phyloP scores from a whole-genome alignment of 2,113 vertebrate species.

The Melanotaenia duboulayi region DNA sequence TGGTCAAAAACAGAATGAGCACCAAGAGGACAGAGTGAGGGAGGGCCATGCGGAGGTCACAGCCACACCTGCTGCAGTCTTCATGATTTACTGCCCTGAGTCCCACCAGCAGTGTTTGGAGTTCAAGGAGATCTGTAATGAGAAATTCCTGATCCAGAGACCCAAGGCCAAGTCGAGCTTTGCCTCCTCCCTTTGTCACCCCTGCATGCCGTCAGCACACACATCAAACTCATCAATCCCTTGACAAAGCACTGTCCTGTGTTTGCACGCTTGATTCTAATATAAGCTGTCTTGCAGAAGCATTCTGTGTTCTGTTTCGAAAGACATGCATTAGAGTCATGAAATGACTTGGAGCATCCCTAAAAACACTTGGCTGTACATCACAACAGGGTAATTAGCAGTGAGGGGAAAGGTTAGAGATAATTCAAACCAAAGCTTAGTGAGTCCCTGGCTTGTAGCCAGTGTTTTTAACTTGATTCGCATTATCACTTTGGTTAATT shows the following conservation, averaged over 20 bases:
- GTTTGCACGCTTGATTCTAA: not conserved
- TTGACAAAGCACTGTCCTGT: not conserved
- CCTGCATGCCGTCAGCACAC: slow-evolving; percentile 59
- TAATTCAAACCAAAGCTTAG: not conserved
- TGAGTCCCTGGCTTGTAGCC: not conserved
- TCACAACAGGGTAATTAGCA: not conserved
- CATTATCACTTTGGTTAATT: slow-evolving; percentile 47
- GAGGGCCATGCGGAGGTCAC: slow-evolving; percentile 71
- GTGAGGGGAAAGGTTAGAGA: not conserved
- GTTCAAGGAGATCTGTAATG: slow-evolving; percentile 89
- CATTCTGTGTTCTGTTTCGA: not conserved
- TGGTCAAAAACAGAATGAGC: slow-evolving; percentile 21
- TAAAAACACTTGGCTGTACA: not conserved
- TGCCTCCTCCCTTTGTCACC: slow-evolving; percentile 65
- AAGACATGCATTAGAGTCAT: not conserved
- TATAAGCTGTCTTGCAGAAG: not conserved
- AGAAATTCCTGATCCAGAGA: slow-evolving; percentile 86
- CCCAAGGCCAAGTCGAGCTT: slow-evolving; percentile 75
- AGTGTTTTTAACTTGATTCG: slow-evolving; percentile 28
- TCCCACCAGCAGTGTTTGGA: slow-evolving; percentile 62
- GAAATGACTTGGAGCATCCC: not conserved
- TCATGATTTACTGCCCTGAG: slow-evolving; percentile 84
- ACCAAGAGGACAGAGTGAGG: slow-evolving; percentile 23
- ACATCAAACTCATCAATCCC: slow-evolving; percentile 37
- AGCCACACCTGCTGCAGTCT: slow-evolving; percentile 81